Evolutionary conservation across 2,113 vertebrate species (phyloP).

Genomic region (Ptilorrhoa leucosticta): DNA sequence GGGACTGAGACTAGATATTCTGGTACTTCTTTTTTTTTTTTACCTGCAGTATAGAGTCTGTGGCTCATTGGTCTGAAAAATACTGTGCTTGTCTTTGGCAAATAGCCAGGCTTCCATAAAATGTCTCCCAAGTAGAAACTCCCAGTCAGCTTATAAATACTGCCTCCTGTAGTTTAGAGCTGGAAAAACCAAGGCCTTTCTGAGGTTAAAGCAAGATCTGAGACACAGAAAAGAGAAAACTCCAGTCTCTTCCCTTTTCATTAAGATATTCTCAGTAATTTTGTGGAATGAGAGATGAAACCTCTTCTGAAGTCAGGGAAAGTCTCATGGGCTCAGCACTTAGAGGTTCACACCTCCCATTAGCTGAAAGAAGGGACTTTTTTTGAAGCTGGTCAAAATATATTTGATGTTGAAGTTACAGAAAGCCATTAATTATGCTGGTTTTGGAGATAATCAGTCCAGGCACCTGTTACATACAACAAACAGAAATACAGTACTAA

Average conservation of each 20-base stretch:
- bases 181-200: neutral
- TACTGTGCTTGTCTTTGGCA: neutral
- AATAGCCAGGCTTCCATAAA: conserved; percentile 6
- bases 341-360: neutral
- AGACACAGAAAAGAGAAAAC: neutral
- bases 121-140: neutral
- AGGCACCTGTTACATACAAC: neutral
- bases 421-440: conserved; percentile 9
- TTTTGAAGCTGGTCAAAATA: conserved; percentile 14
- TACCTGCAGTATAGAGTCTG: fast-evolving
- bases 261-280: neutral
- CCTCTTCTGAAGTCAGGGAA: conserved; percentile 1
- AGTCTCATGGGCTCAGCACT: neutral
- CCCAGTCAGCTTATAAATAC: neutral
- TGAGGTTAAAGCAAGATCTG: neutral
- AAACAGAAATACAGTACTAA: neutral
- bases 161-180: neutral
- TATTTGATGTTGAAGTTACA: neutral
- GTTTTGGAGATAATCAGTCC: neutral
- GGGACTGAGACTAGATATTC: neutral
- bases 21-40: neutral
- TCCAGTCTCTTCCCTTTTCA: neutral
- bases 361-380: neutral
- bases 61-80: conserved; percentile 37
- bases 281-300: neutral